phyloP scores from a whole-genome alignment of 2,113 vertebrate genomes.

The Archilochus colubris region DNA sequence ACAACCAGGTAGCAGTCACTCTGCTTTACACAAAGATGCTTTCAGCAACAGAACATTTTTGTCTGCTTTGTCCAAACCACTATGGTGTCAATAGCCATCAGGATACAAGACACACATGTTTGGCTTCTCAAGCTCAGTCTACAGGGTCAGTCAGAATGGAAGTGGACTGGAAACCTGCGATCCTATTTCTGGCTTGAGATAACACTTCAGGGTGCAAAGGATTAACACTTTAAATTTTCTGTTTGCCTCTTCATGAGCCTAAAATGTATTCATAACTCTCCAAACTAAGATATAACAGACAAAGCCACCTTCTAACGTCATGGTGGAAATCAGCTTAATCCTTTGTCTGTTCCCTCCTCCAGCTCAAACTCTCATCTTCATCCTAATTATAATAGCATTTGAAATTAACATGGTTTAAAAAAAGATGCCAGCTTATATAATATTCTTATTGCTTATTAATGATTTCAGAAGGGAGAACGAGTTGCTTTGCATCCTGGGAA shows the following conservation, averaged over 20 bases:
- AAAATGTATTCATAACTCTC: background rate
- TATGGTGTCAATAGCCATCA: background rate
- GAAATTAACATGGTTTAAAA: conserved; percentile 68
- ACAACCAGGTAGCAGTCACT: background rate
- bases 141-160: background rate
- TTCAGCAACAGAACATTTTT: background rate
- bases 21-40: background rate
- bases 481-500: conserved; percentile 55
- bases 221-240: conserved; percentile 55
- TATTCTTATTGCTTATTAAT: conserved; percentile 73
- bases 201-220: conserved; percentile 37
- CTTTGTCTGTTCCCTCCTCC: conserved; percentile 48
- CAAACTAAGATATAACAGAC: conserved; percentile 14
- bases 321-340: conserved; percentile 51
- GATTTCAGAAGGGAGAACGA: conserved; percentile 43
- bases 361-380: conserved; percentile 62
- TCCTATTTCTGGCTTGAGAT: conserved; percentile 12
- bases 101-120: background rate
- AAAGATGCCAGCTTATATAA: conserved; percentile 69
- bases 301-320: conserved; percentile 54
- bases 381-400: conserved; percentile 70
- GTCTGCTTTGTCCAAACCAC: background rate
- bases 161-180: background rate
- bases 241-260: conserved; percentile 3
- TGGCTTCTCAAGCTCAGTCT: background rate